These are phyloP conservation scores for Jacana jacana DNA, from an alignment of 2,113 vertebrate genomes.

Conservation along the genomic window DNA sequence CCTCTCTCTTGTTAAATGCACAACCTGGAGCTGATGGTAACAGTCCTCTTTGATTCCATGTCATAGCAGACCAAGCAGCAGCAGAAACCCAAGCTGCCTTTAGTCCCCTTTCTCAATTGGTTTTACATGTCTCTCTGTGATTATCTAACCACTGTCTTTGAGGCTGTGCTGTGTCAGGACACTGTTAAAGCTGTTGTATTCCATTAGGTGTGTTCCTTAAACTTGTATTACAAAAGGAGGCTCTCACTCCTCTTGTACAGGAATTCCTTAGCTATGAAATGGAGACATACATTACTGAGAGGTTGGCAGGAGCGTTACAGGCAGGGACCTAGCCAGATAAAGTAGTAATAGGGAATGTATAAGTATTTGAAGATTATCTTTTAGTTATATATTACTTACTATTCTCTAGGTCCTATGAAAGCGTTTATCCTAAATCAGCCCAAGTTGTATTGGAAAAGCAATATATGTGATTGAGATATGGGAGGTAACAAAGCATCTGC, in stretches of 20 bases:
- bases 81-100: neutral
- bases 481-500: slow-evolving; percentile 36
- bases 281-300: neutral
- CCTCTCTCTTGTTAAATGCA: neutral
- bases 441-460: slow-evolving; percentile 54
- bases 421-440: slow-evolving; percentile 54
- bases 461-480: slow-evolving; percentile 51
- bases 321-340: neutral
- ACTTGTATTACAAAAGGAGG: neutral
- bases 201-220: neutral
- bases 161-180: neutral
- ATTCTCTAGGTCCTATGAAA: slow-evolving; percentile 3
- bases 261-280: neutral
- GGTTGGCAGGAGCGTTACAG: neutral
- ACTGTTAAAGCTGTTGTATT: neutral
- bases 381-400: neutral
- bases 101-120: neutral
- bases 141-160: neutral
- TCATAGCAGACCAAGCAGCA: neutral
- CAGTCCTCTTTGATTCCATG: neutral
- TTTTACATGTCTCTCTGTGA: neutral
- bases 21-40: neutral
- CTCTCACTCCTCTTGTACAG: neutral
- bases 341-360: neutral
- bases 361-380: slow-evolving; percentile 35